These are phyloP conservation scores for Dicycla oo DNA, from an alignment of 2,888 invertebrate species.

Conservation along the genomic window DNA sequence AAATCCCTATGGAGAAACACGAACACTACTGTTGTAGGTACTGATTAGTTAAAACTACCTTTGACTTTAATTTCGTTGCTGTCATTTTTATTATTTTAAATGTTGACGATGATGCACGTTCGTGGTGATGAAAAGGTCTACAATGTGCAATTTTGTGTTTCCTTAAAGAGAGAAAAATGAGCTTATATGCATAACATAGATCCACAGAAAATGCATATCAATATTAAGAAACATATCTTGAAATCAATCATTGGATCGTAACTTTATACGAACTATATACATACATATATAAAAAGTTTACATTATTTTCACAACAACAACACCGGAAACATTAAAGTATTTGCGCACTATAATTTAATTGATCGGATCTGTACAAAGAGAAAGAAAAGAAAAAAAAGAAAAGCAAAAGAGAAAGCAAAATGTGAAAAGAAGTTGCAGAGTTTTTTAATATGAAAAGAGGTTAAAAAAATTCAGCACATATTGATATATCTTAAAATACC, in stretches of 20 bases:
- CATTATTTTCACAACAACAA: constrained; percentile 6
- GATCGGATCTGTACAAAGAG: not conserved
- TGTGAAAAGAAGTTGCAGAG: no score
- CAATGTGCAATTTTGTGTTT: constrained; percentile 79
- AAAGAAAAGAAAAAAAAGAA: no score
- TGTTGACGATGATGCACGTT: not conserved
- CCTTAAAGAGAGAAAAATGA: constrained; percentile 37
- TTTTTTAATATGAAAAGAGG: not conserved
- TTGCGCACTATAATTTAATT: not conserved
- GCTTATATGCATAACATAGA: constrained; percentile 41
- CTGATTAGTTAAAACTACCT: not conserved
- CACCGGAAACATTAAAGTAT: not conserved
- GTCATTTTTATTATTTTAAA: not conserved
- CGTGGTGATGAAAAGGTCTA: constrained; percentile 50
- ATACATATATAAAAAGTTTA: not conserved
- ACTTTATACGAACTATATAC: constrained; percentile 7
- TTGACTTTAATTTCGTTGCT: not conserved
- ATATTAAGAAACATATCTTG: constrained; percentile 60
- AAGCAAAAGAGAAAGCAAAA: no score
- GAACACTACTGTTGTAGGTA: not conserved
- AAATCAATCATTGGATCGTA: constrained; percentile 25
- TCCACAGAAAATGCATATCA: constrained; percentile 62
- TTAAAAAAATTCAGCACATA: not conserved
- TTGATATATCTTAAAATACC: not conserved
- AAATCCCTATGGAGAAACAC: not conserved